Evolutionary conservation across 2,113 vertebrate genomes (phyloP), one percentile per base, ranked within the genome.

Genomic region (Mohoua ochrocephala): DNA sequence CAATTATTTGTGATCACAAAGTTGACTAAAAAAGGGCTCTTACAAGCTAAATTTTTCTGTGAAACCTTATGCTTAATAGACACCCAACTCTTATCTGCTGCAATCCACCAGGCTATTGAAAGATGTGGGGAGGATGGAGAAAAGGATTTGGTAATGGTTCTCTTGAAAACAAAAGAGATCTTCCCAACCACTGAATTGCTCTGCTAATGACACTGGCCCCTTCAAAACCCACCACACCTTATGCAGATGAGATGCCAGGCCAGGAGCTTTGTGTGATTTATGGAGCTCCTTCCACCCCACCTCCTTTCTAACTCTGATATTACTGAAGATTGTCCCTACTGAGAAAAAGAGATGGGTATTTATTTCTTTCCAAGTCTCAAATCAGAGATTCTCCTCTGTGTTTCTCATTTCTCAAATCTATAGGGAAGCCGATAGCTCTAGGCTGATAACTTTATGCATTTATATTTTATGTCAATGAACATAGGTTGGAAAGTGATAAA

Each of bases 361-460:
- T 92, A 87, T 56, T 95, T 89, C 53, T 89, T 95, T 75, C 63
- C 33, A 21, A 81, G 65, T 73, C 65, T 93, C 28, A 91, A 71
- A 87, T 84, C 68, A 70, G 82, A 88, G 39, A 68, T 78, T 84
- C 16, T 93, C 22, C 68, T 94, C 73, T 73, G 33, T 84, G 39
- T 87, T 94, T 94, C 80, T 91, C 15, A 61, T 89, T 84, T 87
- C 88, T 93, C 49, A 95, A 86, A 88, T 71, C 91, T 82, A 78
- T 61, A 80, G 85, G 91, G 91, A 96, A 95, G 53, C 77, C 45
- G 87, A 5, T 86, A 82, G 88, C 95, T 97, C 61, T 71, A 87
- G 83, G 92, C 88, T 91, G 76, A 53, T 94, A 94, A 81, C 52
- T 87, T 78, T 50, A 94, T 93, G 91, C 86, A 87, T 94, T 94